phyloP scores from a whole-genome alignment of 2,113 vertebrate genomes.

The Furnarius figulus region DNA sequence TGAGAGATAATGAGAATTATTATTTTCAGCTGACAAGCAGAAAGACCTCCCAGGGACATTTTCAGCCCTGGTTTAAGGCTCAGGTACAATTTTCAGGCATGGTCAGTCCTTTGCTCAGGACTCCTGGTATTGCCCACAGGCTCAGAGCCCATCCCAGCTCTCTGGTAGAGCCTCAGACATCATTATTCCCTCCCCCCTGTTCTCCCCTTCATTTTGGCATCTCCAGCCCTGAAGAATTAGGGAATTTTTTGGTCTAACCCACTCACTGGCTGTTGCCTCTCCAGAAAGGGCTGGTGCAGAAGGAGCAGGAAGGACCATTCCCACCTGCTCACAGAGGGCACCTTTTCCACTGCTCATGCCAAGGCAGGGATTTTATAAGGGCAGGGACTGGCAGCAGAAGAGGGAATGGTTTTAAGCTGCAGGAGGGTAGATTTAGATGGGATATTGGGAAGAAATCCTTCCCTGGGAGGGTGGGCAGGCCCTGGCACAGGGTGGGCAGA shows the following conservation, averaged over 20 bases:
- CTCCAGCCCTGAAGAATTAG: not conserved
- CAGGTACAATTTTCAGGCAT: not conserved
- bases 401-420: not conserved
- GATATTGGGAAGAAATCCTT: not conserved
- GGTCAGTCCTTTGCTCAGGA: not conserved
- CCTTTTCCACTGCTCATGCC: not conserved
- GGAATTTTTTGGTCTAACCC: not conserved
- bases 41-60: not conserved
- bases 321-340: accelerated
- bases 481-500: not conserved
- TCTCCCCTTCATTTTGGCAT: not conserved
- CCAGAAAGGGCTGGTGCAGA: not conserved
- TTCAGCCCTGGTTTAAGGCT: not conserved
- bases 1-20: not conserved
- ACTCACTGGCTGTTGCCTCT: not conserved
- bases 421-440: not conserved
- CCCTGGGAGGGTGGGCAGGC: not conserved
- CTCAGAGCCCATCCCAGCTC: too few relatives aligned
- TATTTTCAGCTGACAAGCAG: not conserved
- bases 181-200: not conserved
- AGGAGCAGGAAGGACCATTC: not conserved
- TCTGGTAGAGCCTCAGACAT: not conserved
- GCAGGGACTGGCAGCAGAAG: not conserved
- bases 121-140: not conserved
- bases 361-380: not conserved